These are phyloP conservation scores for Drosophila engyochracea DNA, from an alignment of 2,888 invertebrate species.

Conservation along the genomic window DNA sequence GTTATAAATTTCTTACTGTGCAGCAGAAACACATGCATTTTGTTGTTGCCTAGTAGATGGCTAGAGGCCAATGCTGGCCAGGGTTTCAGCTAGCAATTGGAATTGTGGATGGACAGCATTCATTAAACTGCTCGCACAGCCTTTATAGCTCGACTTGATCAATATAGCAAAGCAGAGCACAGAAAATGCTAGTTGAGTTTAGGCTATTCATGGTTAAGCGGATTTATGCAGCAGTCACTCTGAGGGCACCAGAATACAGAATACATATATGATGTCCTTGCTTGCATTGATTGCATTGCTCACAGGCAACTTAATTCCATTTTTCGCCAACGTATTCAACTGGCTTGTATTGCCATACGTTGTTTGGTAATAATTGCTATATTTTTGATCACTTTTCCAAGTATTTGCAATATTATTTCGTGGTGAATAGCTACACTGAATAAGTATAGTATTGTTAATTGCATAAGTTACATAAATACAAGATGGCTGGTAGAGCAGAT, in stretches of 20 bases:
- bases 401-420: not conserved
- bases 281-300: not conserved
- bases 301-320: not conserved
- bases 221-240: conserved; percentile 18
- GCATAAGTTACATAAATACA: not conserved
- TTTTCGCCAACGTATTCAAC: not conserved
- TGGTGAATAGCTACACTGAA: not conserved
- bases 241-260: not conserved
- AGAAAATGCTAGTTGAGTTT: too few relatives aligned
- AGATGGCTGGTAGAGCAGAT: not conserved
- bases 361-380: not conserved
- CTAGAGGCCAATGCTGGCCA: not conserved
- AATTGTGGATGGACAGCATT: not conserved
- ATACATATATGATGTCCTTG: not conserved
- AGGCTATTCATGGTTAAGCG: conserved; percentile 32
- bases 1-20: not conserved
- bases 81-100: conserved; percentile 5
- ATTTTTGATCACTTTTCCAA: not conserved
- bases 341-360: not conserved
- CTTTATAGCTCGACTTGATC: conserved; percentile 33
- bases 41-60: not conserved
- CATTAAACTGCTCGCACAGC: conserved; percentile 23
- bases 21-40: not conserved
- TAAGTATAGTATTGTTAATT: not conserved
- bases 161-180: not conserved